These are phyloP conservation scores for Lepidothrix coronata DNA, from an alignment of 2,113 vertebrate genomes.

Conservation along the genomic window DNA sequence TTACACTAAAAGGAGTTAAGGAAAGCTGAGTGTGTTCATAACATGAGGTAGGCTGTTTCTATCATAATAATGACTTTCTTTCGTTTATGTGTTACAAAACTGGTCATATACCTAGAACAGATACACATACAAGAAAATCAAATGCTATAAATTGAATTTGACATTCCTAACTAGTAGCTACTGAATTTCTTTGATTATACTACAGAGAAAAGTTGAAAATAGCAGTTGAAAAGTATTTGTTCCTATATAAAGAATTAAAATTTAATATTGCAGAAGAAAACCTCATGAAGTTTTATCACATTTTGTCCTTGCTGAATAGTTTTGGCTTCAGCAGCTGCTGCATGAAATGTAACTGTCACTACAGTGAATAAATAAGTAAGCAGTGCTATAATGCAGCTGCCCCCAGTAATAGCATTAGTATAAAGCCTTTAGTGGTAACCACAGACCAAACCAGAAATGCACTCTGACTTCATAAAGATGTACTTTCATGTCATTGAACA, in stretches of 20 bases:
- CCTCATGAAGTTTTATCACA: constrained; percentile 69
- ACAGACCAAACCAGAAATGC: constrained; percentile 26
- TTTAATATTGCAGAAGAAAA: constrained; percentile 68
- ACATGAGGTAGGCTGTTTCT: neutral
- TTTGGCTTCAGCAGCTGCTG: constrained; percentile 76
- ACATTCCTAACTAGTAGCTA: neutral
- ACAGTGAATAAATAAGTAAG: constrained; percentile 74
- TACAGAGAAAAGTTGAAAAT: constrained; percentile 30
- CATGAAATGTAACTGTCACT: constrained; percentile 69
- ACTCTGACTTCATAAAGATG: constrained; percentile 38
- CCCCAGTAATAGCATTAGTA: constrained; percentile 66
- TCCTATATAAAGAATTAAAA: constrained; percentile 69
- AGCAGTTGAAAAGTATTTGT: constrained; percentile 51
- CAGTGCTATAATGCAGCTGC: constrained; percentile 70
- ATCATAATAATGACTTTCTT: neutral
- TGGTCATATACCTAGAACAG: neutral
- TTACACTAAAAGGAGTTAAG: neutral
- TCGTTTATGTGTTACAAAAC: neutral
- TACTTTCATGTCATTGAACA: neutral
- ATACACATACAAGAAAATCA: neutral
- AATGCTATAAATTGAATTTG: neutral
- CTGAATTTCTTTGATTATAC: neutral
- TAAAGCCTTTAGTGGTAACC: constrained; percentile 60
- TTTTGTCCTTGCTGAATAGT: constrained; percentile 71
- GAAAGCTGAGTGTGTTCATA: neutral